phyloP scores from a whole-genome alignment of 2,113 vertebrate species.

The Scopus umbretta region DNA sequence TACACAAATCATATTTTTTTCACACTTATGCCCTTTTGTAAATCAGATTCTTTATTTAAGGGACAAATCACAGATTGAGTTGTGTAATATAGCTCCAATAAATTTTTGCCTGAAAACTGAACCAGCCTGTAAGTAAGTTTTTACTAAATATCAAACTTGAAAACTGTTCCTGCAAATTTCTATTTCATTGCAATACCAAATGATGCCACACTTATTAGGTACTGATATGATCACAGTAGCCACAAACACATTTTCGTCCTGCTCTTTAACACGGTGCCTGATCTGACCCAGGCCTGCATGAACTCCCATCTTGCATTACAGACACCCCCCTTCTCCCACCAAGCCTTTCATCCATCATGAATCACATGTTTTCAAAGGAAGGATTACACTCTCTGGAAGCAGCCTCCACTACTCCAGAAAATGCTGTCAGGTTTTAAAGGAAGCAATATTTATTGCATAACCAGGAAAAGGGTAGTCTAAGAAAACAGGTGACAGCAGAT shows the following conservation, averaged over 20 bases:
- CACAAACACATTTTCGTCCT: background rate
- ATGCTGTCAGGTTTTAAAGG: background rate
- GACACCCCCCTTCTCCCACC: background rate
- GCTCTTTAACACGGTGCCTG: background rate
- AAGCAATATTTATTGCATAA: background rate
- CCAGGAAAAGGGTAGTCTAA: background rate
- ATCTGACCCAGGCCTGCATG: background rate
- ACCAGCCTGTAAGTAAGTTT: background rate
- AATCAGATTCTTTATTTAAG: background rate
- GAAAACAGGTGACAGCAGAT: background rate
- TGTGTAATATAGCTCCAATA: background rate
- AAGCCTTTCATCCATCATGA: background rate
- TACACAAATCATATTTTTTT: background rate
- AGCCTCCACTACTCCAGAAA: background rate
- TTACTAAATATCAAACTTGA: background rate
- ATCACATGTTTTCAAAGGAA: background rate
- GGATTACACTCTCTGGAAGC: background rate
- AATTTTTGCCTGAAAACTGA: background rate
- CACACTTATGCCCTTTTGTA: background rate
- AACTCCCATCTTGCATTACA: background rate
- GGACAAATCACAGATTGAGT: background rate
- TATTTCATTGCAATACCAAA: background rate
- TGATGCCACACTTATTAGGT: background rate
- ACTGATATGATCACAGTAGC: background rate
- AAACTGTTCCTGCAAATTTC: background rate